Conservation (phyloP, 2,113 vertebrate species). For the Albula goreensis region DNA sequence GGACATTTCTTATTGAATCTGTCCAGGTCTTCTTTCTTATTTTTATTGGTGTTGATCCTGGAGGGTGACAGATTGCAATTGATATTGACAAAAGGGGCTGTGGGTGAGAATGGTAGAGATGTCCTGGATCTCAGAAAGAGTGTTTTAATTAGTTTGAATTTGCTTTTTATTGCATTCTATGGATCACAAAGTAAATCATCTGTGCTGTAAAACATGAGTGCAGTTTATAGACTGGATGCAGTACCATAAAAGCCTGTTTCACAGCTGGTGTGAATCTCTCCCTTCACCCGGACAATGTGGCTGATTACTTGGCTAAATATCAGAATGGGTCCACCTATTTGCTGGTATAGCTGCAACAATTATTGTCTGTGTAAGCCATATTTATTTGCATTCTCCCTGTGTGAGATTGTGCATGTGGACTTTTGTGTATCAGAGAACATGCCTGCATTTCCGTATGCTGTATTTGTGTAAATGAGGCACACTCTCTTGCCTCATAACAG, state of each 20-base stretch:
- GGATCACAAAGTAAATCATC: conserved; percentile 21
- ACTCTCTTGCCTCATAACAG: too few relatives aligned
- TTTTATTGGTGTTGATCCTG: conserved; percentile 34
- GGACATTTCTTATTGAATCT: conserved; percentile 22
- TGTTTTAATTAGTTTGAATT: conserved; percentile 31
- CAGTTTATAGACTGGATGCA: not conserved
- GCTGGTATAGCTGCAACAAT: not conserved
- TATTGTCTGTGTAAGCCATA: not conserved
- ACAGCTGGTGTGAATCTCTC: not conserved
- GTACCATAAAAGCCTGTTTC: conserved; percentile 4
- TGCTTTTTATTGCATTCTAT: conserved; percentile 25
- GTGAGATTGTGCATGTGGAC: not conserved
- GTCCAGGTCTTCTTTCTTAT: conserved; percentile 29
- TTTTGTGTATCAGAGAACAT: not conserved
- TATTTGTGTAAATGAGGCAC: not conserved
- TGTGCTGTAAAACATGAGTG: conserved; percentile 20
- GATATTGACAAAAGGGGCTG: conserved; percentile 28
- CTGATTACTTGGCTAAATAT: not conserved
- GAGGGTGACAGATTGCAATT: conserved; percentile 32
- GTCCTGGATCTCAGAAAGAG: conserved; percentile 12
- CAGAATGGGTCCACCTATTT: not conserved
- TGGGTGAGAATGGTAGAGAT: conserved; percentile 11
- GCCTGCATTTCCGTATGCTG: not conserved
- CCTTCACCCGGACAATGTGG: too few relatives aligned
- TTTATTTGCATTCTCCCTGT: not conserved